Evolutionary conservation across 2,888 invertebrate species (phyloP).

Genomic region (Scaptomyza reducta): DNA sequence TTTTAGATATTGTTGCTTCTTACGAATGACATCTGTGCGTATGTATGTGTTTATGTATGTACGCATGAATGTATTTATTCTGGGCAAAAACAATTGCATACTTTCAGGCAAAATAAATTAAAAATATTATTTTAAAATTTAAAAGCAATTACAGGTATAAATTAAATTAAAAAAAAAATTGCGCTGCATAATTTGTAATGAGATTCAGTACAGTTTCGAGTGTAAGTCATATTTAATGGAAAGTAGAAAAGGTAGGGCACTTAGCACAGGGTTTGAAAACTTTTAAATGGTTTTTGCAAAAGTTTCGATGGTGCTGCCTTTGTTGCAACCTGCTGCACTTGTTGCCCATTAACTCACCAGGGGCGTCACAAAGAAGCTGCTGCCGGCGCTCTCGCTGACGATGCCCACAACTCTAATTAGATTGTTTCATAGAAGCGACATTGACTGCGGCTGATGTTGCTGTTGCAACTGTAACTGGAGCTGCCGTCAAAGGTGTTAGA

Average conservation of each 20-base stretch:
- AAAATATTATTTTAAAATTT: background rate
- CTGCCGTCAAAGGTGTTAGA: conserved; percentile 21
- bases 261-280: conserved; percentile 55
- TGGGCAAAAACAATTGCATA: background rate
- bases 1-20: too few relatives aligned
- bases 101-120: background rate
- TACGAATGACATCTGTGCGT: too few relatives aligned
- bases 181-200: background rate
- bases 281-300: conserved; percentile 54
- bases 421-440: conserved; percentile 9
- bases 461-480: background rate
- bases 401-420: conserved; percentile 50
- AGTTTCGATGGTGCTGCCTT: conserved; percentile 2
- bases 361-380: conserved; percentile 46
- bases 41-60: too few relatives aligned
- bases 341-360: conserved; percentile 38
- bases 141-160: background rate
- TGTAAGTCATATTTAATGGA: conserved; percentile 6
- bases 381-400: background rate
- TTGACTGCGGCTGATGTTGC: conserved; percentile 1
- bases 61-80: too few relatives aligned
- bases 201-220: background rate
- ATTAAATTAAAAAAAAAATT: background rate
- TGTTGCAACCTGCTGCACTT: conserved; percentile 3
- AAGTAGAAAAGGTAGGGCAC: conserved; percentile 18